A percentile compares a stretch with the other conserved stretches of the same genome.
phyloP scores from a whole-genome alignment of 92 coral and sea anemone genomes.

The Ricordea florida region DNA sequence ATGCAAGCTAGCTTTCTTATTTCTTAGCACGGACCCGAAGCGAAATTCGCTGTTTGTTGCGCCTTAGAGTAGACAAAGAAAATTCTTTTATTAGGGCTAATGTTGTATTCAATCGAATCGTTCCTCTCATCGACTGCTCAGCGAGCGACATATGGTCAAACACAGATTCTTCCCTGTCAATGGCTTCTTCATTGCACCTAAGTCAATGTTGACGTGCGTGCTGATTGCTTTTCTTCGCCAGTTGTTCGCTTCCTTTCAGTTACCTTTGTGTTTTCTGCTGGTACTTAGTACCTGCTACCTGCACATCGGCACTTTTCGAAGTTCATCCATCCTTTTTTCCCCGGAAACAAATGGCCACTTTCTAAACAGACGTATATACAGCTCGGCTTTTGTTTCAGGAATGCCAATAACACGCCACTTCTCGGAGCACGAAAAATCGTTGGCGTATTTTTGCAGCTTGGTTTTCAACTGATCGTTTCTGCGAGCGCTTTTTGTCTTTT shows the following conservation, averaged over 20 bases:
- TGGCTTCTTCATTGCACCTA: constrained; percentile 39
- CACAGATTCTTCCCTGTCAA: constrained; percentile 28
- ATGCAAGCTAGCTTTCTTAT: too few relatives aligned
- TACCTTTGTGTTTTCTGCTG: constrained; percentile 28
- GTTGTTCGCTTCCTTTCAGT: constrained; percentile 19
- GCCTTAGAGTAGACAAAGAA: too few relatives aligned
- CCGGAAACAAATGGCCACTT: neutral
- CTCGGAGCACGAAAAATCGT: too few relatives aligned
- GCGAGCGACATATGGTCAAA: constrained; percentile 34
- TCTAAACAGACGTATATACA: neutral
- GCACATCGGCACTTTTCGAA: too few relatives aligned
- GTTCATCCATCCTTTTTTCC: neutral
- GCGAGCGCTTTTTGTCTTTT: too few relatives aligned
- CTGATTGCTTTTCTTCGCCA: constrained; percentile 32
- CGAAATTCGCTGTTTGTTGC: too few relatives aligned
- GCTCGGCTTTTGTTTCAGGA: neutral
- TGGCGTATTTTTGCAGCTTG: too few relatives aligned
- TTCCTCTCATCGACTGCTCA: constrained; percentile 2
- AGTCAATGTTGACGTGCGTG: constrained; percentile 42
- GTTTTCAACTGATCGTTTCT: too few relatives aligned
- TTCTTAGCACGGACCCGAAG: too few relatives aligned
- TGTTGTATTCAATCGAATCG: neutral
- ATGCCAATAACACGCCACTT: too few relatives aligned
- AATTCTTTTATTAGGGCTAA: too few relatives aligned
- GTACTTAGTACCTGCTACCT: constrained; percentile 12